Conservation (phyloP, 2,113 vertebrate genomes). For the Nothoprocta pentlandii region DNA sequence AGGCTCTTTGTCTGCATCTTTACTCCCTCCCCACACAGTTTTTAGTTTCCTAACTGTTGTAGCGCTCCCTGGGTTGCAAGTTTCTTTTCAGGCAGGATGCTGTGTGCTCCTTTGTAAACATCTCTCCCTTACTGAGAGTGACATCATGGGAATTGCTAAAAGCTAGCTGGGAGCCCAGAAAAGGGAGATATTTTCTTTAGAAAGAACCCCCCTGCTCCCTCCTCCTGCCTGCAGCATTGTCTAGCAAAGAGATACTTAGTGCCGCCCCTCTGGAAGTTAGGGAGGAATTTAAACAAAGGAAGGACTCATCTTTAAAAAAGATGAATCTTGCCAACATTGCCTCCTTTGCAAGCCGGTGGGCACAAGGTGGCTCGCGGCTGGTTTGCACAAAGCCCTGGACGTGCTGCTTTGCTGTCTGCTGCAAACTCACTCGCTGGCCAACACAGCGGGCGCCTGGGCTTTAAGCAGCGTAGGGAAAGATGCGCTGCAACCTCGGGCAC, state of each 20-base stretch:
- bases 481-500: neutral
- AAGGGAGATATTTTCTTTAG: neutral
- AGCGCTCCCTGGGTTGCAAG: neutral
- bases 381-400: slow-evolving; percentile 22
- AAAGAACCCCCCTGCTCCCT: slow-evolving; percentile 5
- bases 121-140: slow-evolving; percentile 17
- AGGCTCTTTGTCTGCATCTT: slow-evolving; percentile 42
- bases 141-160: slow-evolving; percentile 62
- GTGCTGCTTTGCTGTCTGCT: slow-evolving; percentile 16
- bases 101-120: slow-evolving; percentile 53
- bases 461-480: slow-evolving; percentile 29
- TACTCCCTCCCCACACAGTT: neutral
- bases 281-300: slow-evolving; percentile 33
- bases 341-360: slow-evolving; percentile 10
- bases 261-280: neutral
- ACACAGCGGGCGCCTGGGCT: neutral
- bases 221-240: neutral
- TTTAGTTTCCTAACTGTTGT: slow-evolving; percentile 54
- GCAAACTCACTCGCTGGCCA: slow-evolving; percentile 28
- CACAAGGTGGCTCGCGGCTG: neutral
- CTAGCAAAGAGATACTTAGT: slow-evolving; percentile 51
- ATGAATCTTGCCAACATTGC: neutral
- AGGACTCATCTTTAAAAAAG: neutral
- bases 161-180: neutral
- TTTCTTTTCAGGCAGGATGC: slow-evolving; percentile 54